Percentiles rank a stretch among this genome's conserved stretches.
Evolutionary conservation across 2,797 vertebrate species (phyloP).

Genomic region (Nyctibius grandis): DNA sequence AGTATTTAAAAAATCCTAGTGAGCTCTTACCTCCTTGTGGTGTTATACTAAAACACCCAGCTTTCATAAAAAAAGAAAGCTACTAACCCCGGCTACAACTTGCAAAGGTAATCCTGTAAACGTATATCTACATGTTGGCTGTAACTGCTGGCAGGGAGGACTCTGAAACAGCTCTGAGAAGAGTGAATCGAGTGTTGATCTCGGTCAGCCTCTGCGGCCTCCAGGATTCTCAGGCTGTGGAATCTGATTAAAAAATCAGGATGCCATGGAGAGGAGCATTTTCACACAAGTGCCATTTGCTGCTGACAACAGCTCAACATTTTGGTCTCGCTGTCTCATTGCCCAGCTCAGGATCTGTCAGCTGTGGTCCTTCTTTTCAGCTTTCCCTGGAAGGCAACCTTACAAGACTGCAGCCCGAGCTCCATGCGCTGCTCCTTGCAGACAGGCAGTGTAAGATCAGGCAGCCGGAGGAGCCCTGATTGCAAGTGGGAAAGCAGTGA

Average conservation of each 20-base stretch:
- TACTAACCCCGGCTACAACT: not conserved
- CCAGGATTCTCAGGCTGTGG: not conserved
- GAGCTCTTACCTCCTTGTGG: not conserved
- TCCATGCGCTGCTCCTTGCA: not conserved
- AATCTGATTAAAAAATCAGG: not conserved
- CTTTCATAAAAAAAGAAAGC: not conserved
- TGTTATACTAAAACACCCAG: not conserved
- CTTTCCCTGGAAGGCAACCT: not conserved
- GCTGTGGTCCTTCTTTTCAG: not conserved
- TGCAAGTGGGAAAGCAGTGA: not conserved
- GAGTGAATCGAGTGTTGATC: not conserved
- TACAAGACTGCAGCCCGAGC: not conserved
- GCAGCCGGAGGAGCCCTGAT: not conserved
- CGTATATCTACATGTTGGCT: accelerated
- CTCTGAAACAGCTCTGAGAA: not conserved
- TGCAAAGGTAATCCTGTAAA: not conserved
- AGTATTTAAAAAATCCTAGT: not conserved
- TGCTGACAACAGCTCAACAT: not conserved
- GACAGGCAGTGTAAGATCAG: not conserved
- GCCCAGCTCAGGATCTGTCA: not conserved
- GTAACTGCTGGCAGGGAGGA: not conserved
- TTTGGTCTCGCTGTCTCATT: not conserved
- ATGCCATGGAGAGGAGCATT: not conserved
- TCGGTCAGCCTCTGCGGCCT: not conserved
- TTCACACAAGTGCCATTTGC: not conserved